Evolutionary conservation across 2,113 vertebrate genomes (phyloP).

Genomic region (Sorex araneus): DNA sequence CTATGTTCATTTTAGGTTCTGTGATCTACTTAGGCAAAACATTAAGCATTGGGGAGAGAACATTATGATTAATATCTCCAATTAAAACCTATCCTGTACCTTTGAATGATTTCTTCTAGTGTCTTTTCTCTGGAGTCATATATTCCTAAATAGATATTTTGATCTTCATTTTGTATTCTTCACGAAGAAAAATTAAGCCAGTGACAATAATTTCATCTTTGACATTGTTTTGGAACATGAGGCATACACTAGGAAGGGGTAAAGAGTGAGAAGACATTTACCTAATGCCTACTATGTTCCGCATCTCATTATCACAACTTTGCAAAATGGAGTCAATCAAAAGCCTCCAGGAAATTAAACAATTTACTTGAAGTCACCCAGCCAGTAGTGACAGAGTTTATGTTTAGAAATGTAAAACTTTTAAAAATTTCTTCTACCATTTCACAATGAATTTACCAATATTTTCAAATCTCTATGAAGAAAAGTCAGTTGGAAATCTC

Average conservation of each 20-base stretch:
- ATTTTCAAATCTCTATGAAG: background rate
- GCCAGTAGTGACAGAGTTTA: background rate
- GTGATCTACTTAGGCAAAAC: background rate
- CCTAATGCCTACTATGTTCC: background rate
- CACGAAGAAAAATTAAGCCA: constrained; percentile 45
- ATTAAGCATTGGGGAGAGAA: background rate
- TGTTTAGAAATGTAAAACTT: background rate
- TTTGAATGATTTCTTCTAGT: constrained; percentile 8
- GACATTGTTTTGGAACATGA: constrained; percentile 35
- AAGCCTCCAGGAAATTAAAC: background rate
- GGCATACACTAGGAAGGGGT: background rate
- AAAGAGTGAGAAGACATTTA: background rate
- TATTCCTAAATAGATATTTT: constrained; percentile 32
- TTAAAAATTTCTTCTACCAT: background rate
- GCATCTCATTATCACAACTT: background rate
- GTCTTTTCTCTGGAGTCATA: constrained; percentile 23
- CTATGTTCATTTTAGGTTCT: background rate
- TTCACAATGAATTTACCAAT: background rate
- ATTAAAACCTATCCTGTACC: constrained; percentile 35
- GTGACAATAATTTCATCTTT: constrained; percentile 24
- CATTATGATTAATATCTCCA: constrained; percentile 11
- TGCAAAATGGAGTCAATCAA: background rate
- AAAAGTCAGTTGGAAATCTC: background rate
- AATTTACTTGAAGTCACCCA: background rate
- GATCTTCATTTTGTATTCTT: constrained; percentile 61